Evolutionary conservation across 2,888 invertebrate species (phyloP).

Genomic region (Drosophila mercatorum): DNA sequence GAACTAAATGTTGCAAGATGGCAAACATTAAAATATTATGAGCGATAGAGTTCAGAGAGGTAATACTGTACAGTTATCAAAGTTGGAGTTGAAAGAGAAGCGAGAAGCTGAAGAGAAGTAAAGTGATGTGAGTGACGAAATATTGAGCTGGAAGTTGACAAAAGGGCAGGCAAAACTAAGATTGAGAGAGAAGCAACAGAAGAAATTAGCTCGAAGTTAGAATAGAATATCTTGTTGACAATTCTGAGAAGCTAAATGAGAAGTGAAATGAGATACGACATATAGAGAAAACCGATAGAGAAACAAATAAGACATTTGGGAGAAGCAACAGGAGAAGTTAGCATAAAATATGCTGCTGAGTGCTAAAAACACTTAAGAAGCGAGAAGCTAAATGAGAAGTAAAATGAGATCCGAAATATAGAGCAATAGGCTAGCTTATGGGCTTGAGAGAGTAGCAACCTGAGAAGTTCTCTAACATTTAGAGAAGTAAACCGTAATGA

Average conservation of each 20-base stretch:
- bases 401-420: no score
- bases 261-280: background rate
- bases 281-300: background rate
- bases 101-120: background rate
- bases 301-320: no score
- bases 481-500: background rate
- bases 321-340: background rate
- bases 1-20: conserved; percentile 4
- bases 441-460: no score
- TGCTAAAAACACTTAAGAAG: background rate
- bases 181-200: background rate
- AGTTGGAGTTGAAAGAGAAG: no score
- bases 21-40: background rate
- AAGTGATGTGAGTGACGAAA: background rate
- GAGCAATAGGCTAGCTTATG: no score
- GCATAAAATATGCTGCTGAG: background rate
- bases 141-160: background rate
- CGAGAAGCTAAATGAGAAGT: background rate
- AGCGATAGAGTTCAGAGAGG: no score
- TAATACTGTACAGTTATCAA: no score
- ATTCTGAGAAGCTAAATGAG: background rate
- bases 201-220: no score
- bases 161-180: background rate
- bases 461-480: no score
- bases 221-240: no score